phyloP scores from a whole-genome alignment of 2,113 vertebrate genomes.

The Eolophus roseicapilla region DNA sequence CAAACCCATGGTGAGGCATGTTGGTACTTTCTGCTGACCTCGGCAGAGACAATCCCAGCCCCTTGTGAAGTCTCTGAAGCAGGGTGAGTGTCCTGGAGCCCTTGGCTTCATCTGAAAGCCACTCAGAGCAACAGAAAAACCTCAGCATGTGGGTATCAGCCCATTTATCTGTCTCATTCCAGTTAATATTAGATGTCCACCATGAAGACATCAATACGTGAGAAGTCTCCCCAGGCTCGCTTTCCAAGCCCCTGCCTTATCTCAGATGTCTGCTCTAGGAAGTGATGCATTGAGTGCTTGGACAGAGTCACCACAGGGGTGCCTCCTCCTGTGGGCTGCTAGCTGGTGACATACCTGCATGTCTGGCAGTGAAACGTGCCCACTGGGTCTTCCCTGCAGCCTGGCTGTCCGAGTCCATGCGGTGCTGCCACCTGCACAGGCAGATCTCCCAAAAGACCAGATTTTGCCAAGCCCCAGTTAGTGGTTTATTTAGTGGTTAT shows the following conservation, averaged over 20 bases:
- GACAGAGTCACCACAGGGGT: background rate
- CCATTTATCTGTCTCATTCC: background rate
- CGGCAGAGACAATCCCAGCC: fast-evolving
- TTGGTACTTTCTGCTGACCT: background rate
- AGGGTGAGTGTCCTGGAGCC: background rate
- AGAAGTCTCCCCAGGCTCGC: background rate
- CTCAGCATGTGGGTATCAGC: background rate
- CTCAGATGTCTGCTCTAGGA: background rate
- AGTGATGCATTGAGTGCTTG: background rate
- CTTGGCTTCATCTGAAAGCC: background rate
- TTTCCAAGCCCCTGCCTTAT: background rate
- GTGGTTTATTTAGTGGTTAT: fast-evolving
- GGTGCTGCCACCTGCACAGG: background rate
- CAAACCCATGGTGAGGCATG: fast-evolving
- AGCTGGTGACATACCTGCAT: background rate
- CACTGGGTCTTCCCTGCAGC: fast-evolving
- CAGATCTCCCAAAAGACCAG: background rate
- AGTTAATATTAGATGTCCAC: background rate
- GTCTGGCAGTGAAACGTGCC: fast-evolving
- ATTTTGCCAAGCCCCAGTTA: fast-evolving
- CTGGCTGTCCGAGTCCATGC: fast-evolving
- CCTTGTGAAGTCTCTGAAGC: background rate
- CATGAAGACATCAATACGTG: background rate
- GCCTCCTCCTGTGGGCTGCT: background rate
- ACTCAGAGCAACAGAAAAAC: background rate